These are phyloP conservation scores for Oncorhynchus clarkii DNA, from an alignment of 2,113 vertebrate species.

Conservation along the genomic window DNA sequence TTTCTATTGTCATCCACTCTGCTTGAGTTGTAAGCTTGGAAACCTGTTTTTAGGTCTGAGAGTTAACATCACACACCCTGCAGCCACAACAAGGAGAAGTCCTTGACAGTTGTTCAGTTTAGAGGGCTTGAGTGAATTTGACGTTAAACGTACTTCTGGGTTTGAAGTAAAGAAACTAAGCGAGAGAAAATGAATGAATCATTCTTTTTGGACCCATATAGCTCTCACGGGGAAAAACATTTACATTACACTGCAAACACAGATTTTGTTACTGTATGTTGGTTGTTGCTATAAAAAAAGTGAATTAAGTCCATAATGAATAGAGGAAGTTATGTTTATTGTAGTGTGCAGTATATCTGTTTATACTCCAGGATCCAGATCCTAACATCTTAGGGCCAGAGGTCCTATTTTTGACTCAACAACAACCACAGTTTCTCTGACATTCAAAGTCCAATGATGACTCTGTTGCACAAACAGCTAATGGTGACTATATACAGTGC, in stretches of 20 bases:
- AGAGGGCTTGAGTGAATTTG: constrained; percentile 6
- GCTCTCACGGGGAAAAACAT: neutral
- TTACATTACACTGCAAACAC: too few relatives aligned
- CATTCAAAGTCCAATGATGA: neutral
- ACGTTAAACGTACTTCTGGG: neutral
- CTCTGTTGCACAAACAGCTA: neutral
- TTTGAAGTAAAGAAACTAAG: too few relatives aligned
- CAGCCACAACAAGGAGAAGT: constrained; percentile 46
- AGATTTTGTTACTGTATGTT: too few relatives aligned
- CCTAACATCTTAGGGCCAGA: too few relatives aligned
- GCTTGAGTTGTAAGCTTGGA: constrained; percentile 31
- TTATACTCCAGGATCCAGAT: neutral
- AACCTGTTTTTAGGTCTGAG: constrained; percentile 36
- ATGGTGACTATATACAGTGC: neutral
- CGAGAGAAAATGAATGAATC: neutral
- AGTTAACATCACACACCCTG: constrained; percentile 47
- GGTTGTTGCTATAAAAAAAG: too few relatives aligned
- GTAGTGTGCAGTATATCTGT: neutral
- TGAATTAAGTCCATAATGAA: too few relatives aligned
- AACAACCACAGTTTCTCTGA: neutral
- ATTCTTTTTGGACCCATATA: neutral
- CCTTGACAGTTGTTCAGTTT: constrained; percentile 16
- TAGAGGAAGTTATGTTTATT: too few relatives aligned
- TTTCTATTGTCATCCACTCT: constrained; percentile 47
- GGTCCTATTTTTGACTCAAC: neutral